Percentiles rank a stretch among this genome's conserved stretches.
Evolutionary conservation across 2,113 vertebrate species (phyloP).

Genomic region (Spea bombifrons): DNA sequence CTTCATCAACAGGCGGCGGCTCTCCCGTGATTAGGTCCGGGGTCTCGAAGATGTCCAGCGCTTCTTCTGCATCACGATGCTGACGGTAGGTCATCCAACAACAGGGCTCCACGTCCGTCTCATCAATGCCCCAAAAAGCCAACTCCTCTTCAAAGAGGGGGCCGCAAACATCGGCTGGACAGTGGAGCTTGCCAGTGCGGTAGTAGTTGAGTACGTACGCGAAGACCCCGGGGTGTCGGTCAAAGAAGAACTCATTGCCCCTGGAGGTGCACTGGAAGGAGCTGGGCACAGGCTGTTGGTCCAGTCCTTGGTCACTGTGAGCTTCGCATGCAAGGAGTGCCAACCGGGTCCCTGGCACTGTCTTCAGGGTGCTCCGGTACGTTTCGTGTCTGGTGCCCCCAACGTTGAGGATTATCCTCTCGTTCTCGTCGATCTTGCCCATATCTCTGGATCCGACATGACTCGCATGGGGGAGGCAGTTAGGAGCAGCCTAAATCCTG

Average conservation of each 20-base stretch:
- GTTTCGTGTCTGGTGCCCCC: slow-evolving; percentile 95
- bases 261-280: slow-evolving; percentile 66
- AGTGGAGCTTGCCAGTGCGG: slow-evolving; percentile 92
- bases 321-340: slow-evolving; percentile 87
- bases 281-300: slow-evolving; percentile 63
- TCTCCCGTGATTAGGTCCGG: slow-evolving; percentile 80
- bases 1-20: slow-evolving; percentile 55
- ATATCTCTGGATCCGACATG: slow-evolving; percentile 93
- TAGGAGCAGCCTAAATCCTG: slow-evolving; percentile 32
- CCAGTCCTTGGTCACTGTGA: slow-evolving; percentile 75
- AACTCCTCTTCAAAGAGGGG: slow-evolving; percentile 93
- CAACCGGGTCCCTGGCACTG: slow-evolving; percentile 91
- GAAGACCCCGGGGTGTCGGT: slow-evolving; percentile 90
- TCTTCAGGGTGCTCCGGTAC: slow-evolving; percentile 90
- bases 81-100: slow-evolving; percentile 97
- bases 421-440: slow-evolving; percentile 95
- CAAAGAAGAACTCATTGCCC: slow-evolving; percentile 89
- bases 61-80: slow-evolving; percentile 93
- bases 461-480: slow-evolving; percentile 62
- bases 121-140: slow-evolving; percentile 94
- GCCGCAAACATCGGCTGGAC: slow-evolving; percentile 92
- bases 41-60: slow-evolving; percentile 88
- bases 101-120: slow-evolving; percentile 96
- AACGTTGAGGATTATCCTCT: slow-evolving; percentile 98
- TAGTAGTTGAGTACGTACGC: slow-evolving; percentile 94